Conservation (phyloP, 30 jellyfish, hydroid and myxozoan species). For the Pelagia noctiluca region DNA sequence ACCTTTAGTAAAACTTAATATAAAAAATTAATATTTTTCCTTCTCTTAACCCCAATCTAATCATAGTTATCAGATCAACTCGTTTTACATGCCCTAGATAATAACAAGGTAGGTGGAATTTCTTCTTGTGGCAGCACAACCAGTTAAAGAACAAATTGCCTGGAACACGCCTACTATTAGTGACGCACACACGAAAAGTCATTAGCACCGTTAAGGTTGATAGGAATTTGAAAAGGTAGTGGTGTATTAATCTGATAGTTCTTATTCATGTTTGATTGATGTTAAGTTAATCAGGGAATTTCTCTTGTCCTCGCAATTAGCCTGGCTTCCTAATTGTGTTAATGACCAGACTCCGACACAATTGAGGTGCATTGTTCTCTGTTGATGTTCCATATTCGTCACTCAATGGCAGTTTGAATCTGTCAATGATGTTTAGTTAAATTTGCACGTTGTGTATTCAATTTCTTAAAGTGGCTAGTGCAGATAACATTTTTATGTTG, state of each 20-base stretch:
- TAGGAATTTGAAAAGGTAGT: not conserved
- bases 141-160: too few relatives aligned
- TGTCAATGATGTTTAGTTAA: not conserved
- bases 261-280: not conserved
- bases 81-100: too few relatives aligned
- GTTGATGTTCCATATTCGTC: not conserved
- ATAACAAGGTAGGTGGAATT: too few relatives aligned
- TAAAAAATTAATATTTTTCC: too few relatives aligned
- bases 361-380: not conserved
- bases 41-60: too few relatives aligned
- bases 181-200: not conserved
- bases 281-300: not conserved
- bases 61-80: too few relatives aligned
- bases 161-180: conserved; percentile 9
- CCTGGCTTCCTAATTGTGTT: not conserved
- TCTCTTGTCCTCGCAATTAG: not conserved
- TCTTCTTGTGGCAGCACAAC: too few relatives aligned
- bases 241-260: conserved; percentile 2
- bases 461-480: too few relatives aligned
- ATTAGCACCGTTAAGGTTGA: not conserved
- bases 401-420: not conserved
- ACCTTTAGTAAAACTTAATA: too few relatives aligned
- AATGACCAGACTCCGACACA: not conserved
- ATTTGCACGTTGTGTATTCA: not conserved
- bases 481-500: too few relatives aligned